phyloP scores from a whole-genome alignment of 2,797 vertebrate genomes.

The Denticeps clupeoides region DNA sequence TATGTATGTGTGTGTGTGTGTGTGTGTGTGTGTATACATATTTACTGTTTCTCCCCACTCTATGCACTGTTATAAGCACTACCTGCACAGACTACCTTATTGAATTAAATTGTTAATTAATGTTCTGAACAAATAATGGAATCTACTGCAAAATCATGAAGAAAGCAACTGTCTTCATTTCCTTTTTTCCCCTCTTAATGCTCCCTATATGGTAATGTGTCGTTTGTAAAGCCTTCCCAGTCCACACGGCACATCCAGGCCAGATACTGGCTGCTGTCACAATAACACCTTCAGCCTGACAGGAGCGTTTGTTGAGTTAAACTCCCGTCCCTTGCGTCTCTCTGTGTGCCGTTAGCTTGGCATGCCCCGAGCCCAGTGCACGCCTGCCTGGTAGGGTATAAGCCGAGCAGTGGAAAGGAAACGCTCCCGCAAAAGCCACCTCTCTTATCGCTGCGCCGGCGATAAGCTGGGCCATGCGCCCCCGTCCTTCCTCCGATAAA shows the following conservation, averaged over 20 bases:
- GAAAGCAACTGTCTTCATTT: too few species aligned
- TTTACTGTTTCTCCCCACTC: too few species aligned
- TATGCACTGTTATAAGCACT: too few species aligned
- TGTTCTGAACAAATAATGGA: too few species aligned
- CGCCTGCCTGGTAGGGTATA: background rate
- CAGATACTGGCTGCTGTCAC: slow-evolving; percentile 21
- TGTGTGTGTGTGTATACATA: too few species aligned
- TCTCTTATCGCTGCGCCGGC: slow-evolving; percentile 45
- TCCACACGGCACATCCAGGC: slow-evolving; percentile 11
- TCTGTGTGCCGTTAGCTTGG: slow-evolving; percentile 9
- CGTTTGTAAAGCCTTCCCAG: too few species aligned
- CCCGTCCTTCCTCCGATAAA: slow-evolving; percentile 76
- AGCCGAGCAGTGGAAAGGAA: slow-evolving; percentile 24
- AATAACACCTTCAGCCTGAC: slow-evolving; percentile 19
- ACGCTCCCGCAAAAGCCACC: slow-evolving; percentile 42
- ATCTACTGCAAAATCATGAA: too few species aligned
- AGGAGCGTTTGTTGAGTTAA: slow-evolving; percentile 19
- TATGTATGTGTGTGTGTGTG: too few species aligned
- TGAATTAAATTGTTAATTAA: too few species aligned
- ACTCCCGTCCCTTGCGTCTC: slow-evolving; percentile 16
- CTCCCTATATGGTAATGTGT: too few species aligned
- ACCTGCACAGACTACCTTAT: too few species aligned
- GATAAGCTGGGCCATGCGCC: slow-evolving; percentile 68
- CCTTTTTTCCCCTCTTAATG: background rate
- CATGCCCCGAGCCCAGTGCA: slow-evolving; percentile 1